A percentile compares a stretch with the other conserved stretches of the same genome.
These are phyloP conservation scores for Trachelus tabidus DNA, from an alignment of 2,888 invertebrate genomes.

Conservation along the genomic window DNA sequence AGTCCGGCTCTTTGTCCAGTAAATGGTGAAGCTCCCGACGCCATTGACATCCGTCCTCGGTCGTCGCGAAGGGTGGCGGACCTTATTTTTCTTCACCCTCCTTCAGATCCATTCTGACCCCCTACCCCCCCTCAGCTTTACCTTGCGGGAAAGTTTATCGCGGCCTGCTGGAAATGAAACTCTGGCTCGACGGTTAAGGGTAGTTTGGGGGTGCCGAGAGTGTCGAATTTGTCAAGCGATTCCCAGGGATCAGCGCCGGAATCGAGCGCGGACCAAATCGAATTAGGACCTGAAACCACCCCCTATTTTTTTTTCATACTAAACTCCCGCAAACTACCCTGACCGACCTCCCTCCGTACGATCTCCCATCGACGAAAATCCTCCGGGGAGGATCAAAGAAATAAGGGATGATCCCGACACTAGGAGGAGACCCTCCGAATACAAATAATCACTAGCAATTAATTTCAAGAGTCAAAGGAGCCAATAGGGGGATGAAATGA, in stretches of 20 bases:
- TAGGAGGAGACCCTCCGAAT: too few species aligned
- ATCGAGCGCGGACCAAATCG: slow-evolving; percentile 54
- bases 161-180: not conserved
- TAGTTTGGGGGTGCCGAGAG: slow-evolving; percentile 3
- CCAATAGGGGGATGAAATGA: too few species aligned
- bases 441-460: too few species aligned
- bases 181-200: too few species aligned
- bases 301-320: too few species aligned
- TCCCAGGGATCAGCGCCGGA: slow-evolving; percentile 44
- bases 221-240: slow-evolving; percentile 52
- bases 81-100: slow-evolving; percentile 50
- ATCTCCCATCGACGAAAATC: too few species aligned
- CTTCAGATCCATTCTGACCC: slow-evolving; percentile 28
- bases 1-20: slow-evolving; percentile 46
- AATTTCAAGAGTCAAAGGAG: too few species aligned
- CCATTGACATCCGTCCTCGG: slow-evolving; percentile 33
- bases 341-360: too few species aligned
- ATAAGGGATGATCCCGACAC: too few species aligned
- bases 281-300: slow-evolving; percentile 45
- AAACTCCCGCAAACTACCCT: too few species aligned
- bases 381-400: too few species aligned
- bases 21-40: slow-evolving; percentile 56
- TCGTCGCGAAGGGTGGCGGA: slow-evolving; percentile 37
- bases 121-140: slow-evolving; percentile 27
- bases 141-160: slow-evolving; percentile 38